Evolutionary conservation across 1,140 invertebrate species (phyloP).

Genomic region (Aphis craccivora): DNA sequence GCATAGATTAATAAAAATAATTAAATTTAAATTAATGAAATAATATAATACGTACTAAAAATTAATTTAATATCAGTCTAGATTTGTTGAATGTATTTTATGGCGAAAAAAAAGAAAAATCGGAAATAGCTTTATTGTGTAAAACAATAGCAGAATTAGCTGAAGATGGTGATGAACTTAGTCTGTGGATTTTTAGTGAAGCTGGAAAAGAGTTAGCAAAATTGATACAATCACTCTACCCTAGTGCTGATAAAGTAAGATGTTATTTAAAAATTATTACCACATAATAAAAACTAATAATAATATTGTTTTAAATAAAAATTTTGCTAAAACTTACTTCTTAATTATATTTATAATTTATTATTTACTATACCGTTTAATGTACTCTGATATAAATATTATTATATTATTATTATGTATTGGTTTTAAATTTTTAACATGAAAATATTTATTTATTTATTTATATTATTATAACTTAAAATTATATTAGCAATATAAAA

Average conservation of each 20-base stretch:
- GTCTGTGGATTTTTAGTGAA: conserved; percentile 76
- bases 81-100: conserved; percentile 81
- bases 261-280: neutral
- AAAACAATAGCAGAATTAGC: conserved; percentile 76
- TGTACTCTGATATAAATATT: neutral
- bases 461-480: neutral
- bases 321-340: neutral
- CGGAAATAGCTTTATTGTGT: conserved; percentile 79
- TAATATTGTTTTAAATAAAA: neutral
- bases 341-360: neutral
- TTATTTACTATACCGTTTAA: neutral
- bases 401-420: neutral
- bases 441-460: too few relatives aligned
- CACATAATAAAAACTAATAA: neutral
- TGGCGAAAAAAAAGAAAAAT: conserved; percentile 80
- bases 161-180: conserved; percentile 75
- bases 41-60: neutral
- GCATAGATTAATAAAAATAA: neutral
- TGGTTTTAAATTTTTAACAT: neutral
- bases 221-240: conserved; percentile 75
- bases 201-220: conserved; percentile 80
- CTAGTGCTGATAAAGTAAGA: conserved; percentile 72
- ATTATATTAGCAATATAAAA: neutral
- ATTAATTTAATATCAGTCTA: conserved; percentile 62
- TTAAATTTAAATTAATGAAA: neutral